A percentile compares a stretch with the other conserved stretches of the same genome.
Conservation (phyloP, 2,113 vertebrate species). For the Heptranchias perlo region DNA sequence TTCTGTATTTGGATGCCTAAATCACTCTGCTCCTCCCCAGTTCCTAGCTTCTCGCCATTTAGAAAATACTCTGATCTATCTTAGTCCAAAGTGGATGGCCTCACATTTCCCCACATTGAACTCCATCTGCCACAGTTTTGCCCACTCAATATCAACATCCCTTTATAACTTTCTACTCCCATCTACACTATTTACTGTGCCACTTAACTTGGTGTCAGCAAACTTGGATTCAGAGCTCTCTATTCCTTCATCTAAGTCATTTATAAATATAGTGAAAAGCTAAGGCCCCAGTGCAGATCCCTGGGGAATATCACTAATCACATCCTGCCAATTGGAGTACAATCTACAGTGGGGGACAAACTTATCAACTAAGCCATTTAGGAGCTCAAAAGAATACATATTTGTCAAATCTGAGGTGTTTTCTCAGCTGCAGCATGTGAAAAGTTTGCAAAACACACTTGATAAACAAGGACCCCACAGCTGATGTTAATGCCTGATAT, state of each 20-base stretch:
- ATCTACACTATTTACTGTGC: not conserved
- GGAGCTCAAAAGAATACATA: not conserved
- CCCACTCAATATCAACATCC: not conserved
- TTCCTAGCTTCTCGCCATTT: too few species aligned
- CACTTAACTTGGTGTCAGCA: not conserved
- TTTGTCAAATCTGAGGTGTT: not conserved
- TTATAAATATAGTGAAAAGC: not conserved
- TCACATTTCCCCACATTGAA: not conserved
- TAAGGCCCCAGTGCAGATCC: not conserved
- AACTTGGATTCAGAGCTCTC: not conserved
- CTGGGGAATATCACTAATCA: not conserved
- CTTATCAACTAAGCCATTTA: not conserved
- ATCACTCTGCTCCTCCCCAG: too few species aligned
- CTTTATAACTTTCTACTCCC: too few species aligned
- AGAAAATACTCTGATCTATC: not conserved
- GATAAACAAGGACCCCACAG: not conserved
- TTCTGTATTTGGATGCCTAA: too few species aligned
- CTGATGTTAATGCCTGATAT: not conserved
- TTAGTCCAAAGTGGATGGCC: not conserved
- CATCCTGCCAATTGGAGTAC: not conserved
- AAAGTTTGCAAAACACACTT: not conserved
- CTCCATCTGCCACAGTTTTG: not conserved
- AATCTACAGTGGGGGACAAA: not conserved
- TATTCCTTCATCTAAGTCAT: not conserved
- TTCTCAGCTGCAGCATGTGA: not conserved